A percentile compares a stretch with the other conserved stretches of the same genome.
phyloP scores from a whole-genome alignment of 2,888 invertebrate genomes.

The Aromia moschata region DNA sequence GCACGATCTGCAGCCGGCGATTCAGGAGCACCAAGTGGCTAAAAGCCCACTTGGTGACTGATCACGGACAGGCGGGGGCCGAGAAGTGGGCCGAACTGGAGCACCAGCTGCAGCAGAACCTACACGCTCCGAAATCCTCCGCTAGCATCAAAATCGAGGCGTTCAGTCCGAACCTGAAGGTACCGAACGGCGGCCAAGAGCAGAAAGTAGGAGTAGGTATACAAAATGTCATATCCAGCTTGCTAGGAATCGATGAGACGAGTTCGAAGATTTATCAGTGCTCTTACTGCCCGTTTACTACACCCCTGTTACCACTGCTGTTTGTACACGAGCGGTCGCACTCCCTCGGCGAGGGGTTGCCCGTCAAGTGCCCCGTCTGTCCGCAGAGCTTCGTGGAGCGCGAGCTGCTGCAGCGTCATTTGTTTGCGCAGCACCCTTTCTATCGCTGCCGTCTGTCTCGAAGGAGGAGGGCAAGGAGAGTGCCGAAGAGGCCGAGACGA shows the following conservation, averaged over 20 bases:
- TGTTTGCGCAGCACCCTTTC: conserved; percentile 70
- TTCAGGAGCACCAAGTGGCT: conserved; percentile 90
- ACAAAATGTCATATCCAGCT: conserved; percentile 65
- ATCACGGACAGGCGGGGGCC: conserved; percentile 78
- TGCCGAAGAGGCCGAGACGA: conserved; percentile 35
- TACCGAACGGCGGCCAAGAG: conserved; percentile 65
- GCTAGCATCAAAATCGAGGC: conserved; percentile 51
- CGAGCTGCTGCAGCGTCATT: conserved; percentile 70
- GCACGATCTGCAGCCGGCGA: conserved; percentile 85
- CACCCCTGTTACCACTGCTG: conserved; percentile 87
- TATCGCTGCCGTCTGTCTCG: conserved; percentile 58
- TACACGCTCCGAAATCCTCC: conserved; percentile 34
- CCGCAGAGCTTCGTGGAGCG: conserved; percentile 68
- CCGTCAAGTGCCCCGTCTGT: conserved; percentile 70
- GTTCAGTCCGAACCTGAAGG: conserved; percentile 67
- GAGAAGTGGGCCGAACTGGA: conserved; percentile 72
- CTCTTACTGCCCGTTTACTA: conserved; percentile 89
- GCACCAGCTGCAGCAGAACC: conserved; percentile 61
- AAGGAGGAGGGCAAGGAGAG: conserved; percentile 55
- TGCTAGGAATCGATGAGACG: conserved; percentile 66
- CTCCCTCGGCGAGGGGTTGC: conserved; percentile 52
- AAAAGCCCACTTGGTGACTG: conserved; percentile 85
- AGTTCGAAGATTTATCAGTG: conserved; percentile 84
- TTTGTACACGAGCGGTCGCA: conserved; percentile 93
- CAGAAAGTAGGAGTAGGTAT: conserved; percentile 60